These are phyloP conservation scores for Chrysomela aeneicollis DNA, from an alignment of 2,888 invertebrate species.

Conservation along the genomic window DNA sequence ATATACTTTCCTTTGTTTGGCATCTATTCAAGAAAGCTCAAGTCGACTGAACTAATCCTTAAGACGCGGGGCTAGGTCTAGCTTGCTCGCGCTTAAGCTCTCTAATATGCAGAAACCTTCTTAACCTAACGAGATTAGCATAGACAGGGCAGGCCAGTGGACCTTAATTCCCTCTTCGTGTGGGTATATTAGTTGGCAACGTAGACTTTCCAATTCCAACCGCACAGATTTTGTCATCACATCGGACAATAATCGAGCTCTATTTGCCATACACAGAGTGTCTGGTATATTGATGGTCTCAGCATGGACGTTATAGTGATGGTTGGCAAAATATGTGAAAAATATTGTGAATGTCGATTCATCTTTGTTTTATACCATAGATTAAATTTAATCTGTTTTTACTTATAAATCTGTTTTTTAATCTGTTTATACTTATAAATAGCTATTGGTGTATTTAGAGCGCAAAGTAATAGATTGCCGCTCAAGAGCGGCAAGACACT, in stretches of 20 bases:
- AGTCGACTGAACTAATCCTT: slow-evolving; percentile 69
- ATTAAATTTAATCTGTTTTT: no score
- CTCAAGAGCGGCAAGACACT: no score
- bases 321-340: no score
- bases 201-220: slow-evolving; percentile 1
- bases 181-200: slow-evolving; percentile 51
- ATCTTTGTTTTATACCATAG: no score
- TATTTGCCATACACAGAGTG: neutral
- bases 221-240: neutral
- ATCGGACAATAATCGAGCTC: neutral
- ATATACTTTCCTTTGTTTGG: slow-evolving; percentile 57
- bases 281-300: no score
- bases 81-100: slow-evolving; percentile 66
- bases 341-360: no score
- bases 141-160: slow-evolving; percentile 68
- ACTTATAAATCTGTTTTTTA: no score
- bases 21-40: slow-evolving; percentile 61
- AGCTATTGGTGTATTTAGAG: no score
- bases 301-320: no score
- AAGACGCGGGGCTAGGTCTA: slow-evolving; percentile 64
- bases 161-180: slow-evolving; percentile 49
- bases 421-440: no score
- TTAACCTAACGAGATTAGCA: slow-evolving; percentile 78
- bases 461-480: no score
- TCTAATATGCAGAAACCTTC: slow-evolving; percentile 77